phyloP scores from a whole-genome alignment of 2,797 vertebrate genomes.

The Mycteria americana region DNA sequence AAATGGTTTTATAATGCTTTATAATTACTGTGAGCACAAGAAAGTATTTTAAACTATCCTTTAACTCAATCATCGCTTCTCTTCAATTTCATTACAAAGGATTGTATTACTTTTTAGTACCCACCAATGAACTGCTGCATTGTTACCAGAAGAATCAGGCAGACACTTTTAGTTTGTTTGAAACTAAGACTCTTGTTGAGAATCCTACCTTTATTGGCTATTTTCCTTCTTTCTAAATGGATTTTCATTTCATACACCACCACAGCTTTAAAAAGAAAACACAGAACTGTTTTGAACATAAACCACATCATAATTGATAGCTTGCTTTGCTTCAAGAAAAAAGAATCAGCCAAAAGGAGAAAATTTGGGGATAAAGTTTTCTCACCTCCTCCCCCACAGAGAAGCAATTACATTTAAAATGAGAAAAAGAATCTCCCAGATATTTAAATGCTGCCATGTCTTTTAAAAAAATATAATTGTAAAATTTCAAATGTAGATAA shows the following conservation, averaged over 20 bases:
- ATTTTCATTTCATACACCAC: not conserved
- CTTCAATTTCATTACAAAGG: not conserved
- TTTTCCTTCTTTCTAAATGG: not conserved
- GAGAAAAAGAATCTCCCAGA: not conserved
- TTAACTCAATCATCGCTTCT: not conserved
- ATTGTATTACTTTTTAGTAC: not conserved
- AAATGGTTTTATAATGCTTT: not conserved
- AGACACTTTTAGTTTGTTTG: not conserved
- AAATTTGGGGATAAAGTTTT: not conserved
- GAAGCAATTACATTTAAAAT: not conserved
- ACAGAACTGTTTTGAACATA: not conserved
- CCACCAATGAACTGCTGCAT: not conserved
- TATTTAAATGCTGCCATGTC: not conserved
- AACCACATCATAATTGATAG: not conserved
- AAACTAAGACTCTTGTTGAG: not conserved
- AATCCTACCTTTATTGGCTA: not conserved
- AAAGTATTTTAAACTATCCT: not conserved
- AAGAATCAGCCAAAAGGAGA: not conserved
- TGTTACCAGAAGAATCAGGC: not conserved
- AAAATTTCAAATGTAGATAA: not conserved
- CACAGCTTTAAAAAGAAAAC: not conserved
- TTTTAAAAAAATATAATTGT: not conserved
- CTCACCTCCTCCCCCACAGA: not conserved
- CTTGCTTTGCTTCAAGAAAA: not conserved
- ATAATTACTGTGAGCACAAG: not conserved